Percentiles rank a stretch among this genome's conserved stretches.
phyloP scores from a whole-genome alignment of 1,140 invertebrate genomes.

The Drosophila punjabiensis region DNA sequence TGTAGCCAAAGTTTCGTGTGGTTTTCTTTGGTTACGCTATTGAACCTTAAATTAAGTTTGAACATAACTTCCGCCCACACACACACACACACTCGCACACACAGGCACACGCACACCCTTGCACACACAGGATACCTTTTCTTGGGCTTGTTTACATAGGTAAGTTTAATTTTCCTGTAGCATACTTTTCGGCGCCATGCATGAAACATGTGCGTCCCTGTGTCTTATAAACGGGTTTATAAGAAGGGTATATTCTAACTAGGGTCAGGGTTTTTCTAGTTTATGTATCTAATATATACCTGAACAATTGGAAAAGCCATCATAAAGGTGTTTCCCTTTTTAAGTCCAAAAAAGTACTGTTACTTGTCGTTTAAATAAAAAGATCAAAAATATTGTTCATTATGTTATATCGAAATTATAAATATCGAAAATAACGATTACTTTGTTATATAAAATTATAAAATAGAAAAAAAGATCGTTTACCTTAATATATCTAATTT shows the following conservation, averaged over 20 bases:
- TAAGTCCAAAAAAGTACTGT: no score
- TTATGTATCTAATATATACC: background rate
- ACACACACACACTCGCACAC: constrained; percentile 20
- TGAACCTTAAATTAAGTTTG: constrained; percentile 85
- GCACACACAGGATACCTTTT: constrained; percentile 55
- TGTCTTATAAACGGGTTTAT: constrained; percentile 1
- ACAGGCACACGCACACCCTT: constrained; percentile 23
- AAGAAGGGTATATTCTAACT: background rate
- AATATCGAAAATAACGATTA: background rate
- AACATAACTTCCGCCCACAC: constrained; percentile 76
- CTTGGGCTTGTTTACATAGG: constrained; percentile 81
- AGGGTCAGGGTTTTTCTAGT: background rate
- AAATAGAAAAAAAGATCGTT: no score
- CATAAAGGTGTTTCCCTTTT: no score
- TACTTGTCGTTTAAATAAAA: no score
- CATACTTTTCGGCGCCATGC: constrained; percentile 74
- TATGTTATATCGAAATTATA: background rate
- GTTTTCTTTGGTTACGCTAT: constrained; percentile 84
- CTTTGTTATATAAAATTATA: no score
- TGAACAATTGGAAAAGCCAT: background rate
- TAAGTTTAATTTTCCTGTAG: constrained; percentile 85
- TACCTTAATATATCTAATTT: no score
- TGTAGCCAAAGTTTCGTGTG: constrained; percentile 78
- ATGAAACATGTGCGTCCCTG: constrained; percentile 69
- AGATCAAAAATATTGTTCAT: background rate